Conservation (phyloP, 1,140 invertebrate species). For the Neodiprion virginianus region DNA sequence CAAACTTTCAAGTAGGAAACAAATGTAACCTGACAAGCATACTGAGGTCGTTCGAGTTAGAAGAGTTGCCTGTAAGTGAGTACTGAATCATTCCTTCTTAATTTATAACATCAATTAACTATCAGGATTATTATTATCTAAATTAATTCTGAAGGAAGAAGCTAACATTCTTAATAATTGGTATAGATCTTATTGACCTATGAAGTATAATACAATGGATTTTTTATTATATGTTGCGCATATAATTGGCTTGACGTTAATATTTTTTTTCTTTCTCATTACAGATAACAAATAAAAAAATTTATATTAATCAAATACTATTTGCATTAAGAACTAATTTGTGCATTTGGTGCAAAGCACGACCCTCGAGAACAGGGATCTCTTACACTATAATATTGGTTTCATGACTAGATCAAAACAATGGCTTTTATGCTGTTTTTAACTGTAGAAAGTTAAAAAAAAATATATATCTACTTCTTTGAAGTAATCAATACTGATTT, state of each 20-base stretch:
- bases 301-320: background rate
- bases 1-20: no score
- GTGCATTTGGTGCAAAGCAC: constrained; percentile 4
- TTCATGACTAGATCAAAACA: background rate
- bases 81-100: no score
- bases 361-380: background rate
- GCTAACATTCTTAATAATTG: no score
- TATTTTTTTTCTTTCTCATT: background rate
- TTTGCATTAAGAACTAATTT: background rate
- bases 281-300: background rate
- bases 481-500: constrained; percentile 4
- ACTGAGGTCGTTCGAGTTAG: no score
- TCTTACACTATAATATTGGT: constrained; percentile 1
- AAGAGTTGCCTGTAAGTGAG: no score
- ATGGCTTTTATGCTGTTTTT: background rate
- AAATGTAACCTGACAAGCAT: no score
- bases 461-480: background rate
- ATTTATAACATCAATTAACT: no score
- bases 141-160: no score
- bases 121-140: no score
- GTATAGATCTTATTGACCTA: background rate
- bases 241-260: constrained; percentile 5
- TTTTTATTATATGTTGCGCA: constrained; percentile 3
- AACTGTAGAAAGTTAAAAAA: background rate
- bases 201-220: constrained; percentile 3